Evolutionary conservation across 2,113 vertebrate genomes (phyloP).

Genomic region (Dryoscopus gambensis): DNA sequence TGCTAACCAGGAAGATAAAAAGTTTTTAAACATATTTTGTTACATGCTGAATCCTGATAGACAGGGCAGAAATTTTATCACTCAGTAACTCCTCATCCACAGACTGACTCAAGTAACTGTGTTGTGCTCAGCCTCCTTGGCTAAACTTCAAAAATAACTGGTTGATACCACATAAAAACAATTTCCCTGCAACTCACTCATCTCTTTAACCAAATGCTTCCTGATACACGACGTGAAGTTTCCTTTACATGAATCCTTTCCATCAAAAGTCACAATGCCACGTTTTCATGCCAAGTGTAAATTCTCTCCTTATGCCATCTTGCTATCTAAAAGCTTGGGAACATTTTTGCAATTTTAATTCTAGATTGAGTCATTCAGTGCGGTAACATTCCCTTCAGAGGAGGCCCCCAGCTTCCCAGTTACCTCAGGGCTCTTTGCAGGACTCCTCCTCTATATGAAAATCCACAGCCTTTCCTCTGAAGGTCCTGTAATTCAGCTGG

Average conservation of each 20-base stretch:
- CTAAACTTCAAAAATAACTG: background rate
- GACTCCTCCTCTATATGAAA: background rate
- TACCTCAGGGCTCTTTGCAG: background rate
- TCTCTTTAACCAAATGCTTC: background rate
- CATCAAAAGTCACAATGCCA: background rate
- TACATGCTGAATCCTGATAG: background rate
- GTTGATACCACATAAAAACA: background rate
- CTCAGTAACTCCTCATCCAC: background rate
- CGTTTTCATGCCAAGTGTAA: background rate
- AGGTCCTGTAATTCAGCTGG: background rate
- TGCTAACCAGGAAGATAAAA: background rate
- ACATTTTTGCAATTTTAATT: background rate
- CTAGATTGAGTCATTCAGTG: background rate
- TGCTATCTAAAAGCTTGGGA: background rate
- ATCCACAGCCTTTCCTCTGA: background rate
- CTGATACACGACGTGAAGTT: rapidly evolving
- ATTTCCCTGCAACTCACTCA: background rate
- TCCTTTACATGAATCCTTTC: background rate
- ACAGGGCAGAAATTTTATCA: background rate
- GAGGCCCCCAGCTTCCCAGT: background rate
- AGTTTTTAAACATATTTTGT: background rate
- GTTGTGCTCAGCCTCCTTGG: background rate
- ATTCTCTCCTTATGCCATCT: background rate
- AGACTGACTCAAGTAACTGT: background rate
- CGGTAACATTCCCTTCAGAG: background rate